Evolutionary conservation across 2,888 invertebrate genomes (phyloP).

Genomic region (Caenorhabditis sp.): DNA sequence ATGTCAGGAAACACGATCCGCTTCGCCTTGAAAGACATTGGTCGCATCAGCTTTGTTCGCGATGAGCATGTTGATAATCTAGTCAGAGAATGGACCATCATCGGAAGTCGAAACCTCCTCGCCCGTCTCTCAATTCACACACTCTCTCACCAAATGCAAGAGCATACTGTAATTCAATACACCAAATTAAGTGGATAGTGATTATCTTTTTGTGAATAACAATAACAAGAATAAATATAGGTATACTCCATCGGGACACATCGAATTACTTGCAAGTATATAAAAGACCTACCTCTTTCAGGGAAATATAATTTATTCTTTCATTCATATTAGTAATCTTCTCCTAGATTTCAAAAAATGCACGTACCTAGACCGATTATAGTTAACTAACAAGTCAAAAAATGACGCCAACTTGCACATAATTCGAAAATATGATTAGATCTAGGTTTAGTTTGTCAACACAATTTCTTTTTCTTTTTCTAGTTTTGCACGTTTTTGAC

Average conservation of each 20-base stretch:
- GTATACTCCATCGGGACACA: not conserved
- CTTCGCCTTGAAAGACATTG: conserved; percentile 37
- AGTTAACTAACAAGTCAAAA: no score
- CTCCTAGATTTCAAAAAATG: no score
- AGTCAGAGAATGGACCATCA: conserved; percentile 32
- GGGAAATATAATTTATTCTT: no score
- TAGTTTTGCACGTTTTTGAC: no score
- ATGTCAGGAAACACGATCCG: conserved; percentile 25
- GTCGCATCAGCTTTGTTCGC: conserved; percentile 39
- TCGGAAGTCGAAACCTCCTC: conserved; percentile 12
- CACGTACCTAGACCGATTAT: no score
- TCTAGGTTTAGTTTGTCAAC: no score
- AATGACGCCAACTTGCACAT: no score
- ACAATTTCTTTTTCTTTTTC: no score
- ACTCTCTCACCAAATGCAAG: conserved; percentile 35
- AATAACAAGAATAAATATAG: not conserved
- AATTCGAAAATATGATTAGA: no score
- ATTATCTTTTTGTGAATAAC: conserved; percentile 4
- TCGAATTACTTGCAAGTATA: no score
- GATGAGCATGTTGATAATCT: conserved; percentile 40
- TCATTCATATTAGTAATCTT: no score
- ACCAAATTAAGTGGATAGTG: conserved; percentile 8
- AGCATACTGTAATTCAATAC: conserved; percentile 37
- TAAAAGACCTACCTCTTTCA: no score
- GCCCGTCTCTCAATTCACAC: conserved; percentile 38